Conservation (phyloP, 2,113 vertebrate genomes). For the Tragelaphus strepsiceros region DNA sequence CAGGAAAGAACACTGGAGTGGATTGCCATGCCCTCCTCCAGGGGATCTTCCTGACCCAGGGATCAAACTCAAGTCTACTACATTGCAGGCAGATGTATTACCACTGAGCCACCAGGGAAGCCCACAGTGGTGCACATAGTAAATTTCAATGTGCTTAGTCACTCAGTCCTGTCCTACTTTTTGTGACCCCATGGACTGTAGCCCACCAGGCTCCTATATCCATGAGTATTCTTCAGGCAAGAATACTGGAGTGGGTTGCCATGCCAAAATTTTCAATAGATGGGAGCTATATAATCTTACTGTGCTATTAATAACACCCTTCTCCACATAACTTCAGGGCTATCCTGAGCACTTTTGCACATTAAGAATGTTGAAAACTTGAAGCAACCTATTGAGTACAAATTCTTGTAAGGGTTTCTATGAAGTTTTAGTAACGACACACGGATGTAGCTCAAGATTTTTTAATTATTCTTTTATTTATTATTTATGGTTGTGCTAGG, state of each 20-base stretch:
- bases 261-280: not conserved
- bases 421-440: not conserved
- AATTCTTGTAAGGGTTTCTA: not conserved
- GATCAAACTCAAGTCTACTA: not conserved
- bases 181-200: not conserved
- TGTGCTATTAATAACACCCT: not conserved
- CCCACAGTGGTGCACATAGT: not conserved
- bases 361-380: slow-evolving; percentile 6
- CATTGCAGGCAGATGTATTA: not conserved
- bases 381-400: not conserved
- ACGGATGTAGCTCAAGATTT: not conserved
- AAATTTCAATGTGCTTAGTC: not conserved
- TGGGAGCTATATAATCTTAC: not conserved
- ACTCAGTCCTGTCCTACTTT: not conserved
- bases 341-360: not conserved
- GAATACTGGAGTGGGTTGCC: not conserved
- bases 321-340: not conserved
- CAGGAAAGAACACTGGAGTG: not conserved
- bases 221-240: not conserved
- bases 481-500: not conserved
- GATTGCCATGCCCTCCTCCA: not conserved
- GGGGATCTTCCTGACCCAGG: not conserved
- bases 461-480: not conserved
- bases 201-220: not conserved
- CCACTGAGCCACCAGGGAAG: not conserved